These are phyloP conservation scores for Octonoba sinensis DNA, from an alignment of 2,888 invertebrate genomes.

Conservation along the genomic window DNA sequence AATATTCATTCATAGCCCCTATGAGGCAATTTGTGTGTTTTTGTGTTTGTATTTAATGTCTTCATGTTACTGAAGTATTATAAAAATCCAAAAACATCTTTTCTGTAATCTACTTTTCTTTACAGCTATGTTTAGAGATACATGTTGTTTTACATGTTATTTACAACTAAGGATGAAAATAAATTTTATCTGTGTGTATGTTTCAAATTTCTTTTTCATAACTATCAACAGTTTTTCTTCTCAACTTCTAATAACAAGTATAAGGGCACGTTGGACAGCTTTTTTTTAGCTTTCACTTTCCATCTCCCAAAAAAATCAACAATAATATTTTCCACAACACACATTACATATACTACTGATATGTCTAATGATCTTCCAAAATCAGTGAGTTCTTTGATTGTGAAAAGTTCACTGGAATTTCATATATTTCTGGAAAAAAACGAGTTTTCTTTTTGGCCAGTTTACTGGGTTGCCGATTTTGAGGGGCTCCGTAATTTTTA, in stretches of 20 bases:
- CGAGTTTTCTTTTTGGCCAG: no score
- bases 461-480: no score
- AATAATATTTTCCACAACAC: no score
- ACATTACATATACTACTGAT: no score
- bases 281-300: not conserved
- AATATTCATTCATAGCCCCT: conserved; percentile 39
- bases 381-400: no score
- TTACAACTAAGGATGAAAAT: conserved; percentile 50
- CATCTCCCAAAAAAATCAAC: no score
- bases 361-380: no score
- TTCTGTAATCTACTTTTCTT: conserved; percentile 46
- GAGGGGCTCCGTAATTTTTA: no score
- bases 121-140: conserved; percentile 49
- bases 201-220: not conserved
- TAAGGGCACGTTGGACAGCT: not conserved
- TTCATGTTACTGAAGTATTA: conserved; percentile 35
- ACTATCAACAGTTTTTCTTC: not conserved
- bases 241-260: not conserved
- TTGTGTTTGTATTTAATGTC: conserved; percentile 55
- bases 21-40: conserved; percentile 29
- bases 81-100: conserved; percentile 28
- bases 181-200: conserved; percentile 58
- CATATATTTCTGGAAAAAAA: no score
- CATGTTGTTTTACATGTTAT: conserved; percentile 45
- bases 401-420: no score